Evolutionary conservation across 2,113 vertebrate genomes (phyloP).

Genomic region (Ascaphus truei): DNA sequence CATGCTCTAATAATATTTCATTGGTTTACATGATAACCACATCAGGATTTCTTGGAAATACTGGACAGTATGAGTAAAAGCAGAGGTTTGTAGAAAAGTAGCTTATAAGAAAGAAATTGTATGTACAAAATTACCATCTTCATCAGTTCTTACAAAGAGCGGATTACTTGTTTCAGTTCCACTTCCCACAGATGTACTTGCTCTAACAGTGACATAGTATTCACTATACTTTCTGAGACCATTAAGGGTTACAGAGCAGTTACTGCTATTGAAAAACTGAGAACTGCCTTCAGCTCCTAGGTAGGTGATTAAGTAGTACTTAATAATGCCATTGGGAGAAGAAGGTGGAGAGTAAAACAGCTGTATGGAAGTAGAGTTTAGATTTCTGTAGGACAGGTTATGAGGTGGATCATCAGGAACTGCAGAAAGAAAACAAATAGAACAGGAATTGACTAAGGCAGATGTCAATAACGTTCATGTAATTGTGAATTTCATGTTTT

Average conservation of each 20-base stretch:
- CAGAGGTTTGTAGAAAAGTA: too few species aligned
- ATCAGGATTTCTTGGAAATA: too few species aligned
- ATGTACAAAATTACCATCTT: constrained; percentile 18
- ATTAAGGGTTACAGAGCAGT: background rate
- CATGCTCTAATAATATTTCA: too few species aligned
- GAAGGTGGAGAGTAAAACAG: constrained; percentile 23
- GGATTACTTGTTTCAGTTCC: background rate
- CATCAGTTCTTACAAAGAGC: background rate
- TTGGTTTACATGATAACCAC: too few species aligned
- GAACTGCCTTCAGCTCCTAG: background rate
- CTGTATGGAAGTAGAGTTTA: constrained; percentile 27
- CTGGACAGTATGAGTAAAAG: too few species aligned
- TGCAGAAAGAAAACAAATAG: background rate
- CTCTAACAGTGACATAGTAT: constrained; percentile 6
- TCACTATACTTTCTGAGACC: constrained; percentile 4
- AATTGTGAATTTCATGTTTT: too few species aligned
- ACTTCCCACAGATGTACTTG: constrained; percentile 12
- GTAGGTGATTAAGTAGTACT: constrained; percentile 6
- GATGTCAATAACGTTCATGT: too few species aligned
- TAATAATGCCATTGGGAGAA: constrained; percentile 23
- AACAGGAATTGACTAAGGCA: background rate
- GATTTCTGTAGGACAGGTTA: constrained; percentile 25
- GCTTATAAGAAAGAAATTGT: too few species aligned
- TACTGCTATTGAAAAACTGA: constrained; percentile 3
- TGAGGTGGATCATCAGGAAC: constrained; percentile 32